A percentile compares a stretch with the other conserved stretches of the same genome.
phyloP scores from a whole-genome alignment of 2,113 vertebrate species.

The Agelaius tricolor region DNA sequence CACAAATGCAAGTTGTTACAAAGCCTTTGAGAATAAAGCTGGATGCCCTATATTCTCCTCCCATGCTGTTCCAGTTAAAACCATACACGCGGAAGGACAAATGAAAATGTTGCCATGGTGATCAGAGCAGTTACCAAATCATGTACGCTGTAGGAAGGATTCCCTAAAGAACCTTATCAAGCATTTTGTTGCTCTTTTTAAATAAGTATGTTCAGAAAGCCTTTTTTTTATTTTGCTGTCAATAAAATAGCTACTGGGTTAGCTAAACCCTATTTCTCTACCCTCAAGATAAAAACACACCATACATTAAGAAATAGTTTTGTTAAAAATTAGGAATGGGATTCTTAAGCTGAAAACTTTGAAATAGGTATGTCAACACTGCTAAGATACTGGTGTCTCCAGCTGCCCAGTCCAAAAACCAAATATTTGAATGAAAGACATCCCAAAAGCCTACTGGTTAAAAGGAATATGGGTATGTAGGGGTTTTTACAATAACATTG shows the following conservation, averaged over 20 bases:
- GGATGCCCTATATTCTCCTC: constrained; percentile 43
- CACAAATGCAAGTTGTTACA: constrained; percentile 32
- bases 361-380: neutral
- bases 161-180: constrained; percentile 55
- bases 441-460: neutral
- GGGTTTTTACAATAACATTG: neutral
- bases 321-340: neutral
- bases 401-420: neutral
- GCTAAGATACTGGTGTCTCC: neutral
- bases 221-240: neutral
- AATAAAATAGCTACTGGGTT: neutral
- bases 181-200: constrained; percentile 19
- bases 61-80: constrained; percentile 52
- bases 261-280: neutral
- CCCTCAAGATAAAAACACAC: neutral
- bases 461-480: neutral
- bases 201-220: constrained; percentile 44
- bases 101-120: constrained; percentile 66
- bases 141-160: constrained; percentile 42
- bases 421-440: neutral
- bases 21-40: constrained; percentile 41
- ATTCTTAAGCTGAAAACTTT: neutral
- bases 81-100: constrained; percentile 45
- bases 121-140: constrained; percentile 32
- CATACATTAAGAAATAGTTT: neutral